Percentiles rank a stretch among this genome's conserved stretches.
Evolutionary conservation across 2,888 invertebrate genomes (phyloP).

Genomic region (Drosophila borborema): DNA sequence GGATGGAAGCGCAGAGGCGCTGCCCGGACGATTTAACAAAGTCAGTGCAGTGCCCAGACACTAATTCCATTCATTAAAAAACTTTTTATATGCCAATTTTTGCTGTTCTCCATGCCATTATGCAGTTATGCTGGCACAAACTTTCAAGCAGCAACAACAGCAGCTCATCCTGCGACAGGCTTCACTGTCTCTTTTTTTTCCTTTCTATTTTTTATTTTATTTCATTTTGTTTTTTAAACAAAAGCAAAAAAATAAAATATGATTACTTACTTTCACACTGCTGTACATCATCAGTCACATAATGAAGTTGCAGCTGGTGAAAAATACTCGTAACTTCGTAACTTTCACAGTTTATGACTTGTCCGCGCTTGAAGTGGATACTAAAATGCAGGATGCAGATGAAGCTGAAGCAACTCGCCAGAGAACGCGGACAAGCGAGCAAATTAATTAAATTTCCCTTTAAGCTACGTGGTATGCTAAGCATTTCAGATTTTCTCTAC

Average conservation of each 20-base stretch:
- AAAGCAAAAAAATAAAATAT: constrained; percentile 49
- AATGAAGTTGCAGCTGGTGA: constrained; percentile 77
- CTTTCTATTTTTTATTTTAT: not conserved
- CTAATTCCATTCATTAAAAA: constrained; percentile 80
- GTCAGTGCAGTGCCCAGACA: constrained; percentile 72
- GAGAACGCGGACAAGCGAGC: constrained; percentile 21
- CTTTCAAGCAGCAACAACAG: constrained; percentile 27
- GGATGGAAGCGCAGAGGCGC: constrained; percentile 29
- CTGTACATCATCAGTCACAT: constrained; percentile 78
- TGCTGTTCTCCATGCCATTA: constrained; percentile 58
- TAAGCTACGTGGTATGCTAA: constrained; percentile 65
- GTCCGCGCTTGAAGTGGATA: constrained; percentile 48
- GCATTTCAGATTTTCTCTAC: constrained; percentile 20
- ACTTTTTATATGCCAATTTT: constrained; percentile 79
- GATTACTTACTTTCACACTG: constrained; percentile 66
- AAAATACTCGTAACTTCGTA: constrained; percentile 62
- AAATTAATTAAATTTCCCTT: constrained; percentile 75
- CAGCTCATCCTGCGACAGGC: constrained; percentile 32
- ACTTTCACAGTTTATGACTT: constrained; percentile 71
- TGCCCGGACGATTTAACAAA: constrained; percentile 72
- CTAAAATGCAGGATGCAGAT: constrained; percentile 21
- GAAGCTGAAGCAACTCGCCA: constrained; percentile 22
- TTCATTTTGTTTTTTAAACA: constrained; percentile 27
- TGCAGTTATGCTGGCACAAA: constrained; percentile 53
- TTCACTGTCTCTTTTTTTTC: not conserved